Conservation (phyloP, 2,113 vertebrate genomes). For the Cyprinodon brontotheroides region DNA sequence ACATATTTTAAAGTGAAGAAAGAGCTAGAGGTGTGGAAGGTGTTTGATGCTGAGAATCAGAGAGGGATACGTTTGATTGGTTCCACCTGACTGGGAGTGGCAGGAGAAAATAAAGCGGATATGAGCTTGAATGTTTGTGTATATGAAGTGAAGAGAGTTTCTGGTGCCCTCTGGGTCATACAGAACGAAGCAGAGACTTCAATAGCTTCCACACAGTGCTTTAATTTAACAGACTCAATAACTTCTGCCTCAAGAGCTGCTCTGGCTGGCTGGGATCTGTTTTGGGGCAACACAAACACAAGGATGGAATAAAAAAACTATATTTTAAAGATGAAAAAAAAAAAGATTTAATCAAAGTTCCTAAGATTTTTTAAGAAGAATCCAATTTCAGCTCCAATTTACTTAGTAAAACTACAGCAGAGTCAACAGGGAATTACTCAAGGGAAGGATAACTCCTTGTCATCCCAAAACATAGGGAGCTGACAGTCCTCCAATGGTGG, state of each 20-base stretch:
- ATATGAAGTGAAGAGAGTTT: constrained; percentile 3
- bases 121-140: neutral
- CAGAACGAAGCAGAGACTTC: neutral
- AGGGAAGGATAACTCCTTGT: constrained; percentile 28
- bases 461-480: constrained; percentile 38
- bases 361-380: constrained; percentile 23
- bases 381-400: constrained; percentile 43
- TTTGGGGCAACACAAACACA: neutral
- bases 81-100: constrained; percentile 47
- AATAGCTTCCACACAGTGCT: neutral
- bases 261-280: constrained; percentile 10
- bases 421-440: constrained; percentile 30
- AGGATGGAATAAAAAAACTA: constrained; percentile 12
- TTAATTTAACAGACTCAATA: neutral
- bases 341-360: constrained; percentile 25
- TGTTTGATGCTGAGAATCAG: constrained; percentile 19
- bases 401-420: constrained; percentile 28
- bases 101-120: constrained; percentile 23
- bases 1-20: constrained; percentile 11
- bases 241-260: neutral
- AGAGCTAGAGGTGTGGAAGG: constrained; percentile 14
- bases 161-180: constrained; percentile 16
- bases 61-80: constrained; percentile 26
- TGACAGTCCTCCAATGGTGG: constrained; percentile 48
- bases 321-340: constrained; percentile 4